Conservation (phyloP, 2,888 invertebrate species). For the Macrosiphum euphorbiae region DNA sequence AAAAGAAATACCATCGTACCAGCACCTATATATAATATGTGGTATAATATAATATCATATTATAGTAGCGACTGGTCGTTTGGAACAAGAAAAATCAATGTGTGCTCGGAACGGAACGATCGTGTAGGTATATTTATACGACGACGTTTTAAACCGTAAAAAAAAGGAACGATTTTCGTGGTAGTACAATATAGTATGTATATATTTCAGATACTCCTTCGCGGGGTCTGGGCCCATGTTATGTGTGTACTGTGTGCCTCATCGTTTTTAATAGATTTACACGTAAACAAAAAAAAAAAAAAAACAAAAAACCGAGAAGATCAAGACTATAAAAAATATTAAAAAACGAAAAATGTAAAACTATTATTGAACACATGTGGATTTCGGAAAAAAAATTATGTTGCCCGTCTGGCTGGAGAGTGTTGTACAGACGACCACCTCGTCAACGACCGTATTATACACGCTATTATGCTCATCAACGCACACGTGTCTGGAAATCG, state of each 20-base stretch:
- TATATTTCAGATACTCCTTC: background rate
- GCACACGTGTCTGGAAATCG: background rate
- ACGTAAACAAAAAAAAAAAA: background rate
- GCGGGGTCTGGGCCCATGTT: background rate
- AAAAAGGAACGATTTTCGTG: background rate
- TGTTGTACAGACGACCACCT: background rate
- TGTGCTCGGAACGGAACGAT: background rate
- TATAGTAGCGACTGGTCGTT: background rate
- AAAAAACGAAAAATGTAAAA: background rate
- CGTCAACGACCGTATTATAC: slow-evolving; percentile 32
- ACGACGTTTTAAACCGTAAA: background rate
- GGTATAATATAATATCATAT: background rate
- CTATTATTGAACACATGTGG: slow-evolving; percentile 29
- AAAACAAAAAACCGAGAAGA: background rate
- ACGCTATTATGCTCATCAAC: background rate
- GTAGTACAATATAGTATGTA: background rate
- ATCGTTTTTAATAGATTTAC: slow-evolving; percentile 7
- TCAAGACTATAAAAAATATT: slow-evolving; percentile 2
- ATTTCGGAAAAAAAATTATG: background rate
- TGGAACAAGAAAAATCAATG: background rate
- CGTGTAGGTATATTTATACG: background rate
- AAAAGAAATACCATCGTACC: background rate
- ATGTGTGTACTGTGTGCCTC: background rate
- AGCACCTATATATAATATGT: background rate
- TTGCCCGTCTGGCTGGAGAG: background rate